Base-by-base conservation (phyloP, 2,113 vertebrate species). In the Pavo muticus region DNA sequence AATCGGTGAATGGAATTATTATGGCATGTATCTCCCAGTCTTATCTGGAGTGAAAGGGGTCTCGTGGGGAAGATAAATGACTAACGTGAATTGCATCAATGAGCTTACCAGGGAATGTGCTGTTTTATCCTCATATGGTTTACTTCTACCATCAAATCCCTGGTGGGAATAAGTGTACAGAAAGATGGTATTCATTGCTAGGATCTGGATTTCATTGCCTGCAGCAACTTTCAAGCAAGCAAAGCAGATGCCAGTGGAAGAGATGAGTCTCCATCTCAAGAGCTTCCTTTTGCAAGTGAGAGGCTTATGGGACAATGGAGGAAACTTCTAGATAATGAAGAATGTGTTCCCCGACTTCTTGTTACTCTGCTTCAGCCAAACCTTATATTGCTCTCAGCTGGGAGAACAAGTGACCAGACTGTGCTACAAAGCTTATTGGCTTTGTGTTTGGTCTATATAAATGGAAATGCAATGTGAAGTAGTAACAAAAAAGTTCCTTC, bases 61-160 rank as follows among this genome's bases (percentile, higher is more conserved):
- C 37, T 86, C 68, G n/a, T 57, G 25, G 25, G 59, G 37, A 79
- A 87, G 30, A 25, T 37, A 65, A 71, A 72, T 6, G 15, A 14
- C 50, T 65, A 40, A 68, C 17, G 27, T 24, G 52, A 84, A 48
- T 44, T 52, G 21, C 37, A 54, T 56, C 44, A 16, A 3, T 40
- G 54, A 82, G 30, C 57, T 91, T 47, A 39, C 65, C 30, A 71
- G 39, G 45, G 60, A 70, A 3, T 6, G 35, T 50, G 29, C 65
- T 45, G 9, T 35, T 68, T 78, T 69, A 25, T 89, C n/a, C 40
- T 61, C 0, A 0, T 37, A 65, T 3, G 0, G 18, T 50, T 67
- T 32, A 54, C 54, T 78, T 84, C 59, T 89, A 0, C 42, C 67
- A 27, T 29, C 1, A 8, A 56, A 35, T 19, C 16, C 7, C 0